Conservation (phyloP, 2,797 vertebrate genomes). For the Helostoma temminkii region DNA sequence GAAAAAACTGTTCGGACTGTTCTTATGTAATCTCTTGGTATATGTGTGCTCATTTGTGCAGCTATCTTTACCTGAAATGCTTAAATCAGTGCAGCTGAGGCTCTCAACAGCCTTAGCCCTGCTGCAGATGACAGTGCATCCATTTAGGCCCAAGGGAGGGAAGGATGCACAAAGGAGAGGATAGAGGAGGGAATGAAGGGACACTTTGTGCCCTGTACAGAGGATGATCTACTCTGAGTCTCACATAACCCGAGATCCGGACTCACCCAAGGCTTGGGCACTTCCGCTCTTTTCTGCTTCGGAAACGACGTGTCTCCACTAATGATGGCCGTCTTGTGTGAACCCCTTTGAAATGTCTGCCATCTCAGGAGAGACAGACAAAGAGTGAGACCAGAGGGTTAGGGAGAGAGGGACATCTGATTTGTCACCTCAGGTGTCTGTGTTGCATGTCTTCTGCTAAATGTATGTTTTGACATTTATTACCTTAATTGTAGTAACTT, state of each 20-base stretch:
- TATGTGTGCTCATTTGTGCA: slow-evolving; percentile 24
- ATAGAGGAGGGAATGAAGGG: slow-evolving; percentile 82
- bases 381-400: slow-evolving; percentile 19
- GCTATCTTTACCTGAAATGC: slow-evolving; percentile 63
- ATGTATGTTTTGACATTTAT: slow-evolving; percentile 4
- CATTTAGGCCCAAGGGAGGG: slow-evolving; percentile 76
- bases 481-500: slow-evolving; percentile 2
- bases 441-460: slow-evolving; percentile 23
- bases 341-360: slow-evolving; percentile 70
- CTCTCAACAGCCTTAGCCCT: slow-evolving; percentile 65
- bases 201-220: slow-evolving; percentile 77
- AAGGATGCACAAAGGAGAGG: slow-evolving; percentile 78
- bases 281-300: slow-evolving; percentile 69
- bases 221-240: slow-evolving; percentile 71
- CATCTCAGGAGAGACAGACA: slow-evolving; percentile 40
- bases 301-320: slow-evolving; percentile 81
- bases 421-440: slow-evolving; percentile 54
- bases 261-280: slow-evolving; percentile 66
- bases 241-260: slow-evolving; percentile 80
- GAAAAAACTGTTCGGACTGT: neutral
- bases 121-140: slow-evolving; percentile 75
- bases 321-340: slow-evolving; percentile 69
- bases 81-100: slow-evolving; percentile 80
- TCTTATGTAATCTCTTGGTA: slow-evolving; percentile 14
- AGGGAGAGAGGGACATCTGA: slow-evolving; percentile 34